Base-by-base conservation (phyloP, 2,113 vertebrate genomes). In the Pandion haliaetus region DNA sequence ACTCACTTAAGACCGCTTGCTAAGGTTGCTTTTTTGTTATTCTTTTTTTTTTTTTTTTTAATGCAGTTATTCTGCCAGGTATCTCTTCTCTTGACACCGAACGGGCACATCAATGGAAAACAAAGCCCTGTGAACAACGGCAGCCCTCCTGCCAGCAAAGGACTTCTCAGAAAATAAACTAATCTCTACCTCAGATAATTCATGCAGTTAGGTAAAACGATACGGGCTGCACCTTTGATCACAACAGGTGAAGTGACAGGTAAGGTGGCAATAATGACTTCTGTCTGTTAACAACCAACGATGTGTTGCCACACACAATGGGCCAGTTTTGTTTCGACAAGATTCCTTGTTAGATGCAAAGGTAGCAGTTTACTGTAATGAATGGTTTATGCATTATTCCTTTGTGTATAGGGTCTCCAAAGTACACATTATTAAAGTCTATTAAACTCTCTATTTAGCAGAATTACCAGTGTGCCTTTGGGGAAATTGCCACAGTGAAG, bases 391-490 rank as follows among this genome's bases (percentile, higher is more conserved):
- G 96, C 92, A 97, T 97, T 97, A 98, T 97, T 98, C 97, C 97
- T 98, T 97, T 97, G 98, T 97, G 98, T 97, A 97, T 86, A 95
- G 87, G 97, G 96, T 97, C 97, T 98, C 97, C 74, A 96, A 98
- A 98, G 97, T 86, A 98, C 98, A 98, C 93, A 97, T 95, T 98
- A 97, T 97, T 98, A 97, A 98, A 98, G 95, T 97, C 98, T 98
- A 98, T 98, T 98, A 98, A 98, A 97, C 93, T 98, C 96, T 97
- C 98, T 98, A 98, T 98, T 98, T 98, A 98, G 97, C 94, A 97
- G 97, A 97, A 98, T 98, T 98, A 98, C 96, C 97, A 91, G 94
- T 90, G 94, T 97, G 97, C 92, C 98, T 98, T 97, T 97, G 82
- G 97, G 98, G 96, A 98, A 98, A 98, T 97, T 91, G 98, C 91